Conservation (phyloP, 2,113 vertebrate species). For the Paramormyrops kingsleyae region DNA sequence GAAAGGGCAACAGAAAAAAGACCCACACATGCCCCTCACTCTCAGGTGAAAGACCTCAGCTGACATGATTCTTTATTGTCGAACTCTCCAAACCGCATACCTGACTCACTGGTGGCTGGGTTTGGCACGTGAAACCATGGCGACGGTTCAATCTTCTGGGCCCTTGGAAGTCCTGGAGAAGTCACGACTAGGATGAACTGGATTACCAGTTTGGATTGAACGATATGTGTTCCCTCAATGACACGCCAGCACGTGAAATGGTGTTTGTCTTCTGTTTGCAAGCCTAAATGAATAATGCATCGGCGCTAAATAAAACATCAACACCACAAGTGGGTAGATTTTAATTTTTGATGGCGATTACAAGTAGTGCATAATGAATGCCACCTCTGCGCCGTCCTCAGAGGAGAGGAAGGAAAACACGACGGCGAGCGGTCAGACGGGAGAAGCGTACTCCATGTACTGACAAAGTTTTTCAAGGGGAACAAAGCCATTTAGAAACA, state of each 20-base stretch:
- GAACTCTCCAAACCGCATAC: background rate
- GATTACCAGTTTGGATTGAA: background rate
- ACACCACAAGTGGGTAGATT: background rate
- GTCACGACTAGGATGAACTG: background rate
- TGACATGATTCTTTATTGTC: background rate
- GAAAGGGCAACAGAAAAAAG: background rate
- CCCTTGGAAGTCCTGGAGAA: background rate
- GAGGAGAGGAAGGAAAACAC: background rate
- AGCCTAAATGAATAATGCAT: conserved; percentile 13
- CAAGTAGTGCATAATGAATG: background rate
- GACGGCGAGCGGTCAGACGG: background rate
- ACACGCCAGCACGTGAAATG: background rate
- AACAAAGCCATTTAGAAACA: background rate
- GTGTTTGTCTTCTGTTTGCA: background rate
- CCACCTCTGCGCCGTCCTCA: background rate
- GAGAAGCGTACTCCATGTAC: background rate
- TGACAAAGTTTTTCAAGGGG: background rate
- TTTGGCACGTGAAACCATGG: background rate
- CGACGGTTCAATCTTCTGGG: too few relatives aligned
- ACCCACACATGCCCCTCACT: background rate
- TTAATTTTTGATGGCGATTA: conserved; percentile 10
- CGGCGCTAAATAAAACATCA: background rate
- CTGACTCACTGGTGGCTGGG: background rate
- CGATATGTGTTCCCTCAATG: background rate
- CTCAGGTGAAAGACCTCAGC: background rate